A percentile compares a stretch with the other conserved stretches of the same genome.
Evolutionary conservation across 2,797 vertebrate species (phyloP).

Genomic region (Darevskia mixta): DNA sequence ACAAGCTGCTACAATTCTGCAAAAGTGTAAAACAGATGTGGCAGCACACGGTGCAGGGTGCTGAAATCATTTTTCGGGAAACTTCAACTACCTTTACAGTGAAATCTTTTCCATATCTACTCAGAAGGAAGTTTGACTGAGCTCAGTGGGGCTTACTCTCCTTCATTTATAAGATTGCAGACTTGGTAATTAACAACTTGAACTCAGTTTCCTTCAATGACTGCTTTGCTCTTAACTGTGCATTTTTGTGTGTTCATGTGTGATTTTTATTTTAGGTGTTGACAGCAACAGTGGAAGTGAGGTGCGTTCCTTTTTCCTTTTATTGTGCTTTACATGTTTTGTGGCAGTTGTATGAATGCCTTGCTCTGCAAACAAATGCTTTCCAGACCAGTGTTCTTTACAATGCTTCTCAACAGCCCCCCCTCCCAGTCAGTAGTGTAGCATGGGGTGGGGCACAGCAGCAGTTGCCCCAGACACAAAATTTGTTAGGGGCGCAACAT

Average conservation of each 20-base stretch:
- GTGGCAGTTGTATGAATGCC: not conserved
- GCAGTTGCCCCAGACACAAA: too few species aligned
- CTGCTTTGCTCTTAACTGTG: not conserved
- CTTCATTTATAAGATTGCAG: not conserved
- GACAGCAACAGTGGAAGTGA: not conserved
- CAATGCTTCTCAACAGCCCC: too few species aligned
- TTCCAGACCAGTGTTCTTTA: not conserved
- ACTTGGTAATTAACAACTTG: not conserved
- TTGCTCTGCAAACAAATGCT: not conserved
- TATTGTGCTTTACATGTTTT: not conserved
- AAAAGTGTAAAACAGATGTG: too few species aligned
- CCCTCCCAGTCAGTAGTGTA: not conserved
- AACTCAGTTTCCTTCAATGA: not conserved
- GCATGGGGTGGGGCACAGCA: too few species aligned
- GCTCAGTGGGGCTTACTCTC: not conserved
- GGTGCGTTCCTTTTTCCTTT: not conserved
- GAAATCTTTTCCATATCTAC: not conserved
- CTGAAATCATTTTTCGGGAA: too few species aligned
- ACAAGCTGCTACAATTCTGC: too few species aligned
- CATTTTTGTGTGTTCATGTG: not conserved
- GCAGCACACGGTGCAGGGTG: too few species aligned
- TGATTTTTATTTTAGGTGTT: constrained; percentile 6
- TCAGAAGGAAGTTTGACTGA: not conserved
- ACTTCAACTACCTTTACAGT: not conserved
- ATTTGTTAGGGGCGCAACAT: too few species aligned